These are phyloP conservation scores for Gorsachius magnificus DNA, from an alignment of 2,797 vertebrate genomes.

Conservation along the genomic window DNA sequence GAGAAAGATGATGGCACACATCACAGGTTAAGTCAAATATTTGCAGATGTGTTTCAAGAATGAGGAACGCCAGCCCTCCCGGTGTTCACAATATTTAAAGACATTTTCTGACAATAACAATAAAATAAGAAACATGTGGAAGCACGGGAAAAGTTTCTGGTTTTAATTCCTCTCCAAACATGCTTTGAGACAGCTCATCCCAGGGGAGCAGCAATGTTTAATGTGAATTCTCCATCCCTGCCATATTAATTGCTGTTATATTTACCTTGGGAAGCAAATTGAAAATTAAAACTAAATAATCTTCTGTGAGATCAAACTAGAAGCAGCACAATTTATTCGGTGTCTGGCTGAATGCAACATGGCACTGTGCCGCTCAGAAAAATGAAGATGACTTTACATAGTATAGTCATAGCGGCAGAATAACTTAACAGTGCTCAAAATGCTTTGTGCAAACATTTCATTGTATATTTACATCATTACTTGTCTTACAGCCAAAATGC, in stretches of 20 bases:
- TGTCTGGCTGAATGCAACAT: background rate
- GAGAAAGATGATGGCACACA: background rate
- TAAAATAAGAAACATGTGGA: background rate
- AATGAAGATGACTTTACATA: background rate
- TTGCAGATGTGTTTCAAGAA: background rate
- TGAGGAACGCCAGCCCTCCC: background rate
- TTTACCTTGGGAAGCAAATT: constrained; percentile 31
- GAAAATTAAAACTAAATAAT: constrained; percentile 51
- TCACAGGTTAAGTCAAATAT: background rate
- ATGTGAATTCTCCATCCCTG: background rate
- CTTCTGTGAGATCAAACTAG: background rate
- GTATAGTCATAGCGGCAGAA: background rate
- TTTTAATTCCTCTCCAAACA: background rate
- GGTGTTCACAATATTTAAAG: background rate
- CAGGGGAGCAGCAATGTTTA: background rate
- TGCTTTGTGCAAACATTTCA: constrained; percentile 19
- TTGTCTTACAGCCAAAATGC: constrained; percentile 23
- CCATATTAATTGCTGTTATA: constrained; percentile 19
- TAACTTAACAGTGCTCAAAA: constrained; percentile 8
- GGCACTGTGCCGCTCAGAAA: constrained; percentile 3
- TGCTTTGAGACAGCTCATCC: background rate
- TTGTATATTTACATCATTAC: background rate
- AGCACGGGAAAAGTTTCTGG: background rate
- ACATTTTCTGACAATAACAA: background rate
- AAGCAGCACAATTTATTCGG: background rate